Evolutionary conservation across 2,113 vertebrate genomes (phyloP).

Genomic region (Clarias batrachus): DNA sequence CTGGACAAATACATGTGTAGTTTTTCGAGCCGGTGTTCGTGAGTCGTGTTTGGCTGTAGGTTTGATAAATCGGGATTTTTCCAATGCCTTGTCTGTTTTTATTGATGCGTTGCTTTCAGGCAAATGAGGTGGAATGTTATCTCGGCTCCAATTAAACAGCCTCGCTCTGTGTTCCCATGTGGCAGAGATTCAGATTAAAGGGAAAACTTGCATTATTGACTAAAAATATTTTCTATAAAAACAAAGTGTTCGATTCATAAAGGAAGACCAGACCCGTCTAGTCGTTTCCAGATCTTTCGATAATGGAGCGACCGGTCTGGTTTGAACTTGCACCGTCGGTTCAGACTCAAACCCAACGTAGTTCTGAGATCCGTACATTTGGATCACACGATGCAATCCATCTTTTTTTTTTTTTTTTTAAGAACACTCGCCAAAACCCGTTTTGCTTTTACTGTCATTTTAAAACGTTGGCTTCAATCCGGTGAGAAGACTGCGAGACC

Average conservation of each 20-base stretch:
- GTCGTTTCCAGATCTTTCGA: not conserved
- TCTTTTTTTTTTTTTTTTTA: too few species aligned
- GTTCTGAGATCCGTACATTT: not conserved
- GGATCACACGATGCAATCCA: not conserved
- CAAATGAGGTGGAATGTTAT: constrained; percentile 14
- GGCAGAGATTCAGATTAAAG: not conserved
- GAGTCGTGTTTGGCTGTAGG: not conserved
- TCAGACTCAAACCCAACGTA: not conserved
- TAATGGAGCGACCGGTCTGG: not conserved
- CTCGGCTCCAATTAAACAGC: not conserved
- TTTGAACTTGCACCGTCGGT: not conserved
- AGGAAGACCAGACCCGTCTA: not conserved
- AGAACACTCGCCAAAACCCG: not conserved
- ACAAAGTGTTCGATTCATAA: not conserved
- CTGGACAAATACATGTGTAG: not conserved
- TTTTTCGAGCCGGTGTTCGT: not conserved
- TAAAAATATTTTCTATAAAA: constrained; percentile 27
- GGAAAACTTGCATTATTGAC: not conserved
- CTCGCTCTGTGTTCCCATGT: not conserved
- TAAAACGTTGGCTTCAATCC: not conserved
- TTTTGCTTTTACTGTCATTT: not conserved
- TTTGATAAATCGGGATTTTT: not conserved
- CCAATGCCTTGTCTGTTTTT: not conserved
- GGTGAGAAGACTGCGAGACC: not conserved
- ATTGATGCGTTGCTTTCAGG: not conserved